phyloP scores from a whole-genome alignment of 2,113 vertebrate species.

The Nesoenas mayeri region DNA sequence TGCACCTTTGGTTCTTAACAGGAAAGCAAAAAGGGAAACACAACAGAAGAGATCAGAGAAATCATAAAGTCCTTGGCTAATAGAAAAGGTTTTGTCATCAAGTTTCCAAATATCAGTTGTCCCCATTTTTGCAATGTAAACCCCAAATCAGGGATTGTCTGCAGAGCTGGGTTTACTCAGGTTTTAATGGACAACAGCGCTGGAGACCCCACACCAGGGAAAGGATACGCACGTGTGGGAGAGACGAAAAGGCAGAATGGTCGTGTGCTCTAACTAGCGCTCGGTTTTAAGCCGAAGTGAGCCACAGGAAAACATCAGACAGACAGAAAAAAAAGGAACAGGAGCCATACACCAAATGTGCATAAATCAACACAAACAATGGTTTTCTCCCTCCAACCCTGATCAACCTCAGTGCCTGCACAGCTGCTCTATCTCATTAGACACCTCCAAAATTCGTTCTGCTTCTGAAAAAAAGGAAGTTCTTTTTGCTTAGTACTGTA shows the following conservation, averaged over 20 bases:
- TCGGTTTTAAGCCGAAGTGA: neutral
- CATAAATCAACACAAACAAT: conserved; percentile 12
- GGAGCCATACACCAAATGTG: conserved; percentile 6
- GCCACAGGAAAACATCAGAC: neutral
- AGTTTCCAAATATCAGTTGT: neutral
- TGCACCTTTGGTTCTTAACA: conserved; percentile 81
- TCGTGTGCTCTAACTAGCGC: neutral
- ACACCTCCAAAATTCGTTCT: neutral
- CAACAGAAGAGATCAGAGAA: conserved; percentile 24
- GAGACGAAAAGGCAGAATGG: neutral
- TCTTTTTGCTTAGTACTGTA: neutral
- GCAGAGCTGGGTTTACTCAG: neutral
- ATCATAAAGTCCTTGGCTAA: conserved; percentile 13
- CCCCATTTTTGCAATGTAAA: neutral
- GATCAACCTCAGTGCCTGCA: conserved; percentile 19
- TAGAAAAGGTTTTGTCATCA: neutral
- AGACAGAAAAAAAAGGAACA: conserved; percentile 1
- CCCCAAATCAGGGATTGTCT: neutral
- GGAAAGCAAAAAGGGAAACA: conserved; percentile 59
- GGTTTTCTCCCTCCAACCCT: conserved; percentile 20
- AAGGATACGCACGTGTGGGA: neutral
- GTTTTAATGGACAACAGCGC: neutral
- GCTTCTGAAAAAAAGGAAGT: conserved; percentile 12
- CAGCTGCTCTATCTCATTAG: neutral
- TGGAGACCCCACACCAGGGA: neutral